These are phyloP conservation scores for Conops quadrifasciatus DNA, from an alignment of 2,888 invertebrate genomes.

Conservation along the genomic window DNA sequence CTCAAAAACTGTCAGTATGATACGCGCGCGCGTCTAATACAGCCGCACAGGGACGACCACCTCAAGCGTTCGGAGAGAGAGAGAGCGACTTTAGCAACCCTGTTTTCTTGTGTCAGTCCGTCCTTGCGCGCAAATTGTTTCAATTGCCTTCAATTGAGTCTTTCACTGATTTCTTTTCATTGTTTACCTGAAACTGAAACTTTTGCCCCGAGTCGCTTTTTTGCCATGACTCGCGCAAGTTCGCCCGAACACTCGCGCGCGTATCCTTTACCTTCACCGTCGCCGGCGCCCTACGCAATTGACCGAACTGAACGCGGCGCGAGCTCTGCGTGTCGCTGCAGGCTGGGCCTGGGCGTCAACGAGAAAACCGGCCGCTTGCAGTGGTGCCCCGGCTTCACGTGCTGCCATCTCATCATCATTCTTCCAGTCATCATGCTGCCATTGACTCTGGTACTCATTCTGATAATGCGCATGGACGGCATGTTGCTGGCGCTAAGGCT, in stretches of 20 bases:
- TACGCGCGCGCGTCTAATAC: constrained; percentile 56
- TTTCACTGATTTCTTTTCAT: background rate
- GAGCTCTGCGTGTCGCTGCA: constrained; percentile 37
- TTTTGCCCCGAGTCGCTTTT: background rate
- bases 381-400: constrained; percentile 65
- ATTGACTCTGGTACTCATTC: constrained; percentile 57
- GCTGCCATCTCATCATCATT: constrained; percentile 61
- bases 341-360: constrained; percentile 60
- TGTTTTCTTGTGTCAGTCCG: constrained; percentile 33
- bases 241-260: constrained; percentile 3
- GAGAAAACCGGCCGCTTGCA: constrained; percentile 62
- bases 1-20: constrained; percentile 49
- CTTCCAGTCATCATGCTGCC: constrained; percentile 64
- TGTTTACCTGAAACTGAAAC: background rate
- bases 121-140: constrained; percentile 30
- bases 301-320: constrained; percentile 13
- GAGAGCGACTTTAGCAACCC: background rate
- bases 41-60: too few species aligned
- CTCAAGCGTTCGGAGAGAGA: constrained; percentile 19
- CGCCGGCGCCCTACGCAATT: constrained; percentile 48
- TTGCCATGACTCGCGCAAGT: constrained; percentile 11
- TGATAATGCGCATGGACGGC: constrained; percentile 60
- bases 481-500: constrained; percentile 58
- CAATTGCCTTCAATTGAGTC: constrained; percentile 56
- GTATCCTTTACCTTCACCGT: constrained; percentile 49